Evolutionary conservation across 2,797 vertebrate species (phyloP), one percentile per base, ranked within the genome.

Genomic region (Argya squamiceps): DNA sequence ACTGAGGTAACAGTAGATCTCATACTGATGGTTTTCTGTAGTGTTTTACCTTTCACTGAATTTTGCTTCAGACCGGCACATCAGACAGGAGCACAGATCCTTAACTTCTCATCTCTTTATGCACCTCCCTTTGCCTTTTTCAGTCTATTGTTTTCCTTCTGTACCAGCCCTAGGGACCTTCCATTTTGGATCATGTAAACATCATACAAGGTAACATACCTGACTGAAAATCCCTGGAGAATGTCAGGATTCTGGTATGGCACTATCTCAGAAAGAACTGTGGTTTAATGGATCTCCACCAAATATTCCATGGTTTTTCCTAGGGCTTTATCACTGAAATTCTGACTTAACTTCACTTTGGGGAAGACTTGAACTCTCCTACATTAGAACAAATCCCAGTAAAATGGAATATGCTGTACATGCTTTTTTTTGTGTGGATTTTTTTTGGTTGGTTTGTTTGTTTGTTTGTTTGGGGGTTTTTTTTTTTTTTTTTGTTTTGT

Each of bases 201-300:
- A 34, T 50, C 0, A 0, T 55, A 27, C 23, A 60, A 43, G 15
- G 30, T 73, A 53, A 47, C 10, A 5, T 34, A 26, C 4, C 4
- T 23, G 68, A 50, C 20, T 81, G 75, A 37, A 84, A 58, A 77
- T 74, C 30, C 14, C 29, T 36, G 34, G 17, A 12, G 36, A 80
- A 46, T 36, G 34, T n/a, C 47, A 56, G 19, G 32, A 52, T 64
- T 67, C 41, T 88, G 29, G 8, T 46, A 14, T 0, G 1, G 9
- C 43, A 16, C 17, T 49, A 2, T 59, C 37, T 76, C 49, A 70
- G 52, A 85, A 74, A 49, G 24, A 89, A 32, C 39, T 60, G 30
- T 49, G 32, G 37, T 81, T 68, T 86, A 26, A 17, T 73, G 56
- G 10, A 24, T 37, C 12, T 83, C 17, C 17, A 46, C 24, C 60